phyloP scores from a whole-genome alignment of 2,888 invertebrate species.

The Priocnemis perturbator region DNA sequence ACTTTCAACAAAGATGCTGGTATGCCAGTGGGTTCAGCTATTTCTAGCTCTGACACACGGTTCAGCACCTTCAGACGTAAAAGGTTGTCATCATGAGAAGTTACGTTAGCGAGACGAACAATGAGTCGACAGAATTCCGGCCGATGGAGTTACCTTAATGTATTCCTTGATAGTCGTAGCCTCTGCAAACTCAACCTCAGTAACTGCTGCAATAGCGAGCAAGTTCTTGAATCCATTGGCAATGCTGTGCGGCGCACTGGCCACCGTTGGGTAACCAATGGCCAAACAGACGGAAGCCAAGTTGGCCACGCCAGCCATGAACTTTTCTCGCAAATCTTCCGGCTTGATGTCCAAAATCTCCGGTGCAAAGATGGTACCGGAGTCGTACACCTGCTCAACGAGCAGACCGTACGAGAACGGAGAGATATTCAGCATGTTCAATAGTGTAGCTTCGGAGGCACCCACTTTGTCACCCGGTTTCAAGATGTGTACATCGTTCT shows the following conservation, averaged over 20 bases:
- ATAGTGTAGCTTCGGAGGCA: slow-evolving; percentile 97
- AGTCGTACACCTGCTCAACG: slow-evolving; percentile 98
- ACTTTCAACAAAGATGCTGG: slow-evolving; percentile 56
- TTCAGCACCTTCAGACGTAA: slow-evolving; percentile 62
- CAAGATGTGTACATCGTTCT: slow-evolving; percentile 92
- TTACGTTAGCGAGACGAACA: too few species aligned
- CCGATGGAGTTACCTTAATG: slow-evolving; percentile 89
- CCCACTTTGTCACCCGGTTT: slow-evolving; percentile 98
- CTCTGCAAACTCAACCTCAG: slow-evolving; percentile 96
- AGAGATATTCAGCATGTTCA: slow-evolving; percentile 99
- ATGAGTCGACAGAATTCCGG: too few species aligned
- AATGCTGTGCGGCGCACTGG: slow-evolving; percentile 98
- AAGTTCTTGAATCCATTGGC: slow-evolving; percentile 99
- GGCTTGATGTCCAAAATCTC: slow-evolving; percentile 98
- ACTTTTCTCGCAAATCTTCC: slow-evolving; percentile 93
- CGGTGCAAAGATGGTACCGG: slow-evolving; percentile 98
- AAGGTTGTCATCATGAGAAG: slow-evolving; percentile 63
- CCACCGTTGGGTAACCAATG: slow-evolving; percentile 97
- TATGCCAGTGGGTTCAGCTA: slow-evolving; percentile 76
- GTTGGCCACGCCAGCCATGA: slow-evolving; percentile 95
- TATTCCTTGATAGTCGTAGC: slow-evolving; percentile 94
- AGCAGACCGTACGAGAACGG: slow-evolving; percentile 99
- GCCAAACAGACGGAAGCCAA: slow-evolving; percentile 94
- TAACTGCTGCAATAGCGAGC: slow-evolving; percentile 96
- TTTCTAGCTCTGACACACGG: slow-evolving; percentile 74